Conservation (phyloP, 2,888 invertebrate genomes). For the Rutpela maculata region DNA sequence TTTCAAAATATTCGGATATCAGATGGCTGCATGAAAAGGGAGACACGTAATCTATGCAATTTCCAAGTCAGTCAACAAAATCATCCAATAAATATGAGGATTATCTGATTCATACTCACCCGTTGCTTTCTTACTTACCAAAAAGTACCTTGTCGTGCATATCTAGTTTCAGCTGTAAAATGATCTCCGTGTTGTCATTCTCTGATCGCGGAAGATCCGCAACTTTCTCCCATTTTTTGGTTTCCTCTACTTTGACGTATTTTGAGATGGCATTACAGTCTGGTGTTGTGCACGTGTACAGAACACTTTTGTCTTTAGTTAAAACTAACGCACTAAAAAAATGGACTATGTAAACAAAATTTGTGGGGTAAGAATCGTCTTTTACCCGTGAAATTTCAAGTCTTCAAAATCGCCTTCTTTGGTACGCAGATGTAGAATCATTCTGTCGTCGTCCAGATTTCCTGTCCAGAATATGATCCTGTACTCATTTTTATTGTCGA, state of each 20-base stretch:
- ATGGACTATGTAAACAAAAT: neutral
- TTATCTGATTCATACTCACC: too few relatives aligned
- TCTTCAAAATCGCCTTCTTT: slow-evolving; percentile 56
- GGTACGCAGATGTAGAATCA: slow-evolving; percentile 72
- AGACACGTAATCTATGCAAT: too few relatives aligned
- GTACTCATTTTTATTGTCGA: slow-evolving; percentile 81
- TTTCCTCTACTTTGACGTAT: slow-evolving; percentile 73
- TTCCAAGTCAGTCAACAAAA: too few relatives aligned
- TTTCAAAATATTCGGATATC: too few relatives aligned
- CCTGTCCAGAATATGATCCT: slow-evolving; percentile 89
- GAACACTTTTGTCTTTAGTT: slow-evolving; percentile 79
- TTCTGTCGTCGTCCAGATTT: slow-evolving; percentile 83
- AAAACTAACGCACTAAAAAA: slow-evolving; percentile 80
- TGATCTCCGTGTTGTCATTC: slow-evolving; percentile 84
- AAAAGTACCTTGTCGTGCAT: slow-evolving; percentile 87
- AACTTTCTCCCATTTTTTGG: slow-evolving; percentile 79
- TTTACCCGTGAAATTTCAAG: slow-evolving; percentile 60
- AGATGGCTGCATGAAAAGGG: too few relatives aligned
- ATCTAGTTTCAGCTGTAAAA: slow-evolving; percentile 89
- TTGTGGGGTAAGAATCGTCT: neutral
- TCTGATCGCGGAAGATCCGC: slow-evolving; percentile 80
- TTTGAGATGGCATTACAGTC: slow-evolving; percentile 77
- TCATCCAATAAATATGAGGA: too few relatives aligned
- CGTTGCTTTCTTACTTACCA: slow-evolving; percentile 74
- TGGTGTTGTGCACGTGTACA: slow-evolving; percentile 84